These are phyloP conservation scores for Papilio glaucus DNA, from an alignment of 1,140 invertebrate genomes.

Conservation along the genomic window DNA sequence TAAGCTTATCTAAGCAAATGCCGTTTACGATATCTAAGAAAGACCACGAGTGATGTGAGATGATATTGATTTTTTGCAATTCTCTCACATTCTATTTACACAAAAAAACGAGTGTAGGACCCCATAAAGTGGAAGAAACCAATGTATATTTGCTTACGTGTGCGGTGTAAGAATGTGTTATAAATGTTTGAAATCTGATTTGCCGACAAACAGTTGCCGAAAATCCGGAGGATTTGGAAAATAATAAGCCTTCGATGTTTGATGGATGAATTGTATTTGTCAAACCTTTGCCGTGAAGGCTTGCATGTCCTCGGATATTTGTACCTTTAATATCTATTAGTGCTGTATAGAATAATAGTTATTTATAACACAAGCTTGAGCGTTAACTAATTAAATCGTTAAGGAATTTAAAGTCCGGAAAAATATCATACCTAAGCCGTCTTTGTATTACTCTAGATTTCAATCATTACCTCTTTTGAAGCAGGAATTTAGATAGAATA, in stretches of 20 bases:
- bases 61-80: no score
- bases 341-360: no score
- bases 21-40: no score
- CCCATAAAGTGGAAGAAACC: conserved; percentile 4
- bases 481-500: not conserved
- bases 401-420: not conserved
- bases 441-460: not conserved
- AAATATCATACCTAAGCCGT: not conserved
- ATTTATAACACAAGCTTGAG: no score
- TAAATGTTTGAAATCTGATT: conserved; percentile 28
- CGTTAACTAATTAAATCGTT: no score
- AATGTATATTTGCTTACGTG: conserved; percentile 28
- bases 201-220: not conserved
- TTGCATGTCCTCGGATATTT: not conserved
- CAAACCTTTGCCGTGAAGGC: not conserved
- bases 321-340: not conserved
- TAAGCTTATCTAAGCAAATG: no score
- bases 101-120: not conserved
- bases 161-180: conserved; percentile 18
- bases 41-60: no score
- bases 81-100: not conserved
- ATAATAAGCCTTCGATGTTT: conserved; percentile 21
- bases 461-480: not conserved
- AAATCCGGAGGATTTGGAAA: conserved; percentile 13
- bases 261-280: conserved; percentile 36